Evolutionary conservation across 2,888 invertebrate genomes (phyloP), one percentile per base, ranked within the genome.

Genomic region (Troides oblongomaculatus): DNA sequence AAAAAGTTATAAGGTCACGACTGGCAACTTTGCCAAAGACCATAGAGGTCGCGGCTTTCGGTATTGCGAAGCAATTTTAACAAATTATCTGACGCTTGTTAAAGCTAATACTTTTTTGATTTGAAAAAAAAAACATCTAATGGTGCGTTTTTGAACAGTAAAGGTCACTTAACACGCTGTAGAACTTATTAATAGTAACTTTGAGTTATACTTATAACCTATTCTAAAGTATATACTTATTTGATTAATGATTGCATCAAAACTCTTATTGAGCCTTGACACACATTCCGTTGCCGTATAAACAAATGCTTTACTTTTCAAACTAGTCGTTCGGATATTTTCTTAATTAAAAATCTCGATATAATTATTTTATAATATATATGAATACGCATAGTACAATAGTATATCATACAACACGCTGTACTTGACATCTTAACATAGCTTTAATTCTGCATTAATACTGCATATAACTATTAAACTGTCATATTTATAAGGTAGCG

Each of bases 211-310:
- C 7, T 39, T 10, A 10, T 39, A 39, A 7, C 39, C 8, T 39
- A 7, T 39, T 63, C 57, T 64, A 60, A 57, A 50, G n/a, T 58
- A 46, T 10, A 39, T 10, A 39, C 39, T 10, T 18, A 64, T 66
- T 65, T 64, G 64, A 71, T 67, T 69, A 64, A 62, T 69, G 39
- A 71, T 64, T 58, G 59, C 23, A 62, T 43, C 2, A n/a, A 53
- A 60, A 43, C 39, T 57, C 57, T 61, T 43, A 7, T 17, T 57
- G 10, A 62, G 46, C 70, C 70, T 70, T 70, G 66, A 66, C 70
- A 66, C 14, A 66, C 18, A 64, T 68, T 17, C 14, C 53, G 53
- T 53, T 18, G n/a, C 18, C 53, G 14, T 53, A 17, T 4, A 53
- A 53, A 39, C 10, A 39, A 39, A 39, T 30, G 39, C 39, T 39